Conservation (phyloP, 1,140 invertebrate species). For the Diorhabda elongata region DNA sequence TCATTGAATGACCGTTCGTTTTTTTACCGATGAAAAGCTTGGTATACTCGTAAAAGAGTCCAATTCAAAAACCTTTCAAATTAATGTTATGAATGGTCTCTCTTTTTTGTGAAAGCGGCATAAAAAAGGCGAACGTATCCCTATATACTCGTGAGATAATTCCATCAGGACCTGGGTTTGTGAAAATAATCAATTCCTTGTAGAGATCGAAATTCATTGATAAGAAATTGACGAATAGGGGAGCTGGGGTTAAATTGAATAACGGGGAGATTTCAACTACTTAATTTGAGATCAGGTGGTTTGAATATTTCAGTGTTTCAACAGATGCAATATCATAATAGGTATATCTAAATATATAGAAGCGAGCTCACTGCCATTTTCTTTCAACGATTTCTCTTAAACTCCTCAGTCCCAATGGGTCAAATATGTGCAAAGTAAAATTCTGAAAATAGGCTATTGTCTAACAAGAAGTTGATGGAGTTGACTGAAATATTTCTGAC, state of each 20-base stretch:
- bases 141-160: slow-evolving; percentile 19
- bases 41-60: neutral
- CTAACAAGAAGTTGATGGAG: too few species aligned
- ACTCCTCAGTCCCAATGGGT: too few species aligned
- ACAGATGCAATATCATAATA: too few species aligned
- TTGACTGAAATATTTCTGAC: too few species aligned
- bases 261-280: slow-evolving; percentile 22
- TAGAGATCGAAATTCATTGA: slow-evolving; percentile 27
- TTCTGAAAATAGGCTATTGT: too few species aligned
- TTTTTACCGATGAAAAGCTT: neutral
- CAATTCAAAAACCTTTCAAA: slow-evolving; percentile 13
- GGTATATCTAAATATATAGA: too few species aligned
- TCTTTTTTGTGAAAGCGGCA: slow-evolving; percentile 8
- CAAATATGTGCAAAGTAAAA: too few species aligned
- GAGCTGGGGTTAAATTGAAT: slow-evolving; percentile 22
- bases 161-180: slow-evolving; percentile 8
- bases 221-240: slow-evolving; percentile 29
- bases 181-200: slow-evolving; percentile 21
- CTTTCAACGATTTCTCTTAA: too few species aligned
- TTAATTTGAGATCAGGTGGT: slow-evolving; percentile 9
- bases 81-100: slow-evolving; percentile 11
- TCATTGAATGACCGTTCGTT: neutral
- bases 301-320: neutral
- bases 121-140: slow-evolving; percentile 12
- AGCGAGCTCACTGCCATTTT: too few species aligned